phyloP scores from a whole-genome alignment of 2,113 vertebrate genomes.

The Poeciliopsis turrubarensis region DNA sequence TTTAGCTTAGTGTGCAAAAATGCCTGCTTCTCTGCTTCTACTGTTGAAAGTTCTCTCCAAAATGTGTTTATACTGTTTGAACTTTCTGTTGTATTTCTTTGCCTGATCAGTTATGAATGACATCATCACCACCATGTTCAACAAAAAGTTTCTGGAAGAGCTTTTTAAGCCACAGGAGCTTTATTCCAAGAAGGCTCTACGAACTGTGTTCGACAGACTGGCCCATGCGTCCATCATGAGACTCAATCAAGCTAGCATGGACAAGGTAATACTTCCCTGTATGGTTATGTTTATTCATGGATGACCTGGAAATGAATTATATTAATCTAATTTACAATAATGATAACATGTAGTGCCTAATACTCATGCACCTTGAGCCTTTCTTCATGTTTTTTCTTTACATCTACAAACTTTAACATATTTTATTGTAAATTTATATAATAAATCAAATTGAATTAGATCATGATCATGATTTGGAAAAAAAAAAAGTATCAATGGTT shows the following conservation, averaged over 20 bases:
- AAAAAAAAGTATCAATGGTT: not conserved
- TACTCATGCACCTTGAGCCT: too few species aligned
- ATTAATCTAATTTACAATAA: not conserved
- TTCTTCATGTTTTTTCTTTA: not conserved
- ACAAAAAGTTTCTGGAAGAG: conserved; percentile 95
- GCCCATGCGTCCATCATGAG: conserved; percentile 98
- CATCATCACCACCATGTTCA: conserved; percentile 98
- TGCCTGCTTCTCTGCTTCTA: conserved; percentile 29
- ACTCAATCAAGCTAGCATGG: conserved; percentile 98
- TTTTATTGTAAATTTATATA: not conserved
- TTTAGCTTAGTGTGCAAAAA: conserved; percentile 24
- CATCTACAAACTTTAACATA: not conserved
- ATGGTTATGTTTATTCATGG: not conserved
- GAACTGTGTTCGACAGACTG: conserved; percentile 93
- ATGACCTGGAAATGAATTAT: not conserved
- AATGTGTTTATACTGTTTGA: conserved; percentile 2
- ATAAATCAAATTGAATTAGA: not conserved
- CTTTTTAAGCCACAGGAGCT: conserved; percentile 97
- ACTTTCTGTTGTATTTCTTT: conserved; percentile 36
- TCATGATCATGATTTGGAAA: not conserved
- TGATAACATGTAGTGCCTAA: not conserved
- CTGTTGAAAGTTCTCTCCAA: not conserved
- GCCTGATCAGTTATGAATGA: conserved; percentile 92
- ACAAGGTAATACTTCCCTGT: conserved; percentile 83
- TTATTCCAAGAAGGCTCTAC: conserved; percentile 95